These are phyloP conservation scores for Serinus canaria DNA, from an alignment of 2,113 vertebrate species.

Conservation along the genomic window DNA sequence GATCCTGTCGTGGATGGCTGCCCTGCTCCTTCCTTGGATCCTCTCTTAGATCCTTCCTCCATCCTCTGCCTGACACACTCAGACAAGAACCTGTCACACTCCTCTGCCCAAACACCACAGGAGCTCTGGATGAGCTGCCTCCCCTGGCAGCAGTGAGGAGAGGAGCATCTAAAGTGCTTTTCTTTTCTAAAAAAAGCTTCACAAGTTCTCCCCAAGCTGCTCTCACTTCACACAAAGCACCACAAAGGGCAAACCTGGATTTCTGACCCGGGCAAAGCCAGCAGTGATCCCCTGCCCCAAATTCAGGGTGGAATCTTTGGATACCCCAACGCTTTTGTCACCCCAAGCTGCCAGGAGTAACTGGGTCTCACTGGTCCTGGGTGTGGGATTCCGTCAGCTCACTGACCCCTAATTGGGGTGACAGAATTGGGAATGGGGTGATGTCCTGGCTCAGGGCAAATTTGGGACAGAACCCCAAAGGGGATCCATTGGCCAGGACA, in stretches of 20 bases:
- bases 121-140: neutral
- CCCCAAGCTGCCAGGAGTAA: no score
- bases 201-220: neutral
- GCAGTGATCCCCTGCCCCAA: rapidly evolving
- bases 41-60: neutral
- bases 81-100: neutral
- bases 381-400: neutral
- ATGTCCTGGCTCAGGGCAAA: no score
- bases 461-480: no score
- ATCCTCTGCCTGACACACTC: neutral
- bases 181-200: neutral
- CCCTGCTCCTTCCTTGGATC: neutral
- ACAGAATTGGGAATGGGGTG: no score
- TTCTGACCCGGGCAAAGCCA: neutral
- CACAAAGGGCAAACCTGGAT: neutral
- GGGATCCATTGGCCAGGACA: no score
- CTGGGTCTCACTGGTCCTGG: rapidly evolving
- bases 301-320: neutral
- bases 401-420: no score
- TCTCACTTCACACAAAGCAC: no score
- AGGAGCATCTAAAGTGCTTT: neutral
- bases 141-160: neutral
- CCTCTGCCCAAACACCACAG: neutral
- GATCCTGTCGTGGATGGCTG: neutral
- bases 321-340: neutral